A percentile compares a stretch with the other conserved stretches of the same genome.
phyloP scores from a whole-genome alignment of 2,113 vertebrate species.

The Proteles cristata region DNA sequence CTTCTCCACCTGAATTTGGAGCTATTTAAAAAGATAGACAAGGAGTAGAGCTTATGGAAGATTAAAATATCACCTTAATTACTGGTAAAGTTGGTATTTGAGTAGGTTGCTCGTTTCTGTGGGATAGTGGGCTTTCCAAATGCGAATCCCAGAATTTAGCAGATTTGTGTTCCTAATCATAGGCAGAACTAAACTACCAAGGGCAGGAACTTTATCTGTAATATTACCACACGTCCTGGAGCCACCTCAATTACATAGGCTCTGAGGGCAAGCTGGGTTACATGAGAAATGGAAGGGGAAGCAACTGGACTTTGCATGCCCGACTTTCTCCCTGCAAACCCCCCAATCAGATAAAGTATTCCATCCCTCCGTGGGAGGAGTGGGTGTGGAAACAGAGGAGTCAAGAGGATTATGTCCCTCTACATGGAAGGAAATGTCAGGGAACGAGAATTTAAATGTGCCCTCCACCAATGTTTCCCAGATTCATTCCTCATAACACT shows the following conservation, averaged over 20 bases:
- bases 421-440: background rate
- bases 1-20: background rate
- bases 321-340: background rate
- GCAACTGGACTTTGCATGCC: background rate
- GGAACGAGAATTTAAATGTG: background rate
- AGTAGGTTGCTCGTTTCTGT: background rate
- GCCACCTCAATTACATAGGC: background rate
- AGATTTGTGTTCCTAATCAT: background rate
- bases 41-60: background rate
- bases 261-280: background rate
- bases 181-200: background rate
- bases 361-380: background rate
- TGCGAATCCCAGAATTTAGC: background rate
- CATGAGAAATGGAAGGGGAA: background rate
- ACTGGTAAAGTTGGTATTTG: background rate
- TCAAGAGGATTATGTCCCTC: background rate
- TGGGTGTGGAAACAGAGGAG: background rate
- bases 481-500: background rate
- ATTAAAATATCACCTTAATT: background rate
- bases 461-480: background rate
- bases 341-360: background rate
- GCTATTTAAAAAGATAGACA: background rate
- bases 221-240: background rate
- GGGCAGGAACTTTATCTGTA: background rate
- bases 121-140: background rate